These are phyloP conservation scores for Helogale parvula DNA, from an alignment of 2,113 vertebrate species.

Conservation along the genomic window DNA sequence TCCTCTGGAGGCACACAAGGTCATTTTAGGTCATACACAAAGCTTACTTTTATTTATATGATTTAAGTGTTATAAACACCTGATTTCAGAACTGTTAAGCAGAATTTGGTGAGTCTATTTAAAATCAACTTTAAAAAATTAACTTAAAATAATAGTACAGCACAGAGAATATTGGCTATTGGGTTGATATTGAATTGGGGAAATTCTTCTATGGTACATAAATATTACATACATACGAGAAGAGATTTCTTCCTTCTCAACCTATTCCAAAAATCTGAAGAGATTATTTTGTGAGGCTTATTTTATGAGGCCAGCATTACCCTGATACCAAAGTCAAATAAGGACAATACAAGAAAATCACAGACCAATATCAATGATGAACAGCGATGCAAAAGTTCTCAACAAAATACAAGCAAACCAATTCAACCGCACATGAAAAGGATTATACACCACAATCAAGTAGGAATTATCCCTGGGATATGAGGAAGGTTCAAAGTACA, in stretches of 20 bases:
- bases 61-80: neutral
- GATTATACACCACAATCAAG: neutral
- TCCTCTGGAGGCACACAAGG: neutral
- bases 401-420: neutral
- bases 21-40: neutral
- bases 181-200: neutral
- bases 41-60: constrained; percentile 1
- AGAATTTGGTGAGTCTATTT: neutral
- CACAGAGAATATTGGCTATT: neutral
- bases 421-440: neutral
- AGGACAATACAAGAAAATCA: neutral
- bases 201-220: neutral
- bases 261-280: neutral
- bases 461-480: neutral
- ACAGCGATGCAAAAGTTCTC: neutral
- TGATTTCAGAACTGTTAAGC: neutral
- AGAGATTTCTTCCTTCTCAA: neutral
- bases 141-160: neutral
- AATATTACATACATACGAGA: neutral
- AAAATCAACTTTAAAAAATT: neutral
- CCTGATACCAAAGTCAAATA: neutral
- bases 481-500: neutral
- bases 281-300: neutral
- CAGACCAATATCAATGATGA: neutral
- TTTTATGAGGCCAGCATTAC: neutral